Conservation (phyloP, 2,888 invertebrate species). For the Hypomecis atomaria region DNA sequence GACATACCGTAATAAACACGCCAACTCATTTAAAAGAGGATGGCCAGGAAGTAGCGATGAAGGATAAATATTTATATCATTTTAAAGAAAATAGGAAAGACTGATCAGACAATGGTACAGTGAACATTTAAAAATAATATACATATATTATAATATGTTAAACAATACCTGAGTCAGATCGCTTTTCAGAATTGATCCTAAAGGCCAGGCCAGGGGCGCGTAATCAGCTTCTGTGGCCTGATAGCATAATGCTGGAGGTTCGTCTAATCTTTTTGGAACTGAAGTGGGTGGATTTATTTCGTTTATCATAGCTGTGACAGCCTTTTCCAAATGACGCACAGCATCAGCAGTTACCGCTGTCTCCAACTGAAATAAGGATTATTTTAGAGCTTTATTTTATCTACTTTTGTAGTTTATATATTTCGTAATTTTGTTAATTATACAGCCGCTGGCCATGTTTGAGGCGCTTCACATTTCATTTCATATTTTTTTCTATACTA, state of each 20-base stretch:
- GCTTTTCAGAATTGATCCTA: slow-evolving; percentile 58
- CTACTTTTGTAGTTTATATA: too few species aligned
- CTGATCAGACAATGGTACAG: too few species aligned
- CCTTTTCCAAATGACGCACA: slow-evolving; percentile 69
- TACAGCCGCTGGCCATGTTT: too few species aligned
- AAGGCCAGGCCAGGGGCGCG: slow-evolving; percentile 59
- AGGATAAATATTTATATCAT: too few species aligned
- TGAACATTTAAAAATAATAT: slow-evolving; percentile 1
- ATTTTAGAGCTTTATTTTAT: neutral
- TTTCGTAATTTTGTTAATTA: too few species aligned
- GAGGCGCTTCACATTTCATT: too few species aligned
- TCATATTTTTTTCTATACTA: too few species aligned
- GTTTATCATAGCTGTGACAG: slow-evolving; percentile 57
- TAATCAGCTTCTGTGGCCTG: slow-evolving; percentile 85
- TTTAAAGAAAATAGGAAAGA: too few species aligned
- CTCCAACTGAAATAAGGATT: slow-evolving; percentile 59
- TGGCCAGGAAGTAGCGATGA: too few species aligned
- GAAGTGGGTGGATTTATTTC: neutral
- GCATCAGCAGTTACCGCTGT: slow-evolving; percentile 73
- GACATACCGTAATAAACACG: too few species aligned
- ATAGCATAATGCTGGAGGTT: slow-evolving; percentile 86
- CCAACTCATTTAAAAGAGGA: too few species aligned
- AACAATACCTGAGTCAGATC: slow-evolving; percentile 56
- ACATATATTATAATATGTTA: neutral
- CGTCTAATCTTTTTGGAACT: slow-evolving; percentile 36